These are phyloP conservation scores for Cryptoprocta ferox DNA, from an alignment of 2,797 vertebrate genomes.

Conservation along the genomic window DNA sequence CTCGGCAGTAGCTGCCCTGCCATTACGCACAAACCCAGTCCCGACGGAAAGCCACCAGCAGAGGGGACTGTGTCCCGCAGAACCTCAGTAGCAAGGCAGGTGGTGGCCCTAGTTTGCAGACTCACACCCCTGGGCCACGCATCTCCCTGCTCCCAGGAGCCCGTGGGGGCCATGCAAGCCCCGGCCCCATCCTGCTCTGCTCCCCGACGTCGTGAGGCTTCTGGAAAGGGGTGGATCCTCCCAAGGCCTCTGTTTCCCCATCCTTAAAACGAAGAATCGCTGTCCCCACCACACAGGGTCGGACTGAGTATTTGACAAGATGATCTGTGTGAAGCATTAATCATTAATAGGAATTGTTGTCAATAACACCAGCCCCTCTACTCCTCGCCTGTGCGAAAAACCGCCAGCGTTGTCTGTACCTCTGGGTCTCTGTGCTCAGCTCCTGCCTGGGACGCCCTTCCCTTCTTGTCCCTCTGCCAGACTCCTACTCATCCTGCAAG, in stretches of 20 bases:
- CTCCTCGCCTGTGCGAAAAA: background rate
- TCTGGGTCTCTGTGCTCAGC: background rate
- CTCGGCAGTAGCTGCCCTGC: background rate
- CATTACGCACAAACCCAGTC: accelerated
- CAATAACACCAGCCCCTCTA: accelerated
- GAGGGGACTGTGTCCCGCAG: background rate
- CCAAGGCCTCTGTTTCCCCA: background rate
- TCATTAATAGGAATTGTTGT: accelerated
- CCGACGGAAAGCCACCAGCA: accelerated
- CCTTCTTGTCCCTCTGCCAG: background rate
- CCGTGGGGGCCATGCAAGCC: too few relatives aligned
- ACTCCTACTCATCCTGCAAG: constrained; percentile 53
- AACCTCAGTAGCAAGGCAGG: background rate
- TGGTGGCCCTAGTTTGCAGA: background rate
- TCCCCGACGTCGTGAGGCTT: accelerated
- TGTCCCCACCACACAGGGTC: accelerated
- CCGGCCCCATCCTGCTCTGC: background rate
- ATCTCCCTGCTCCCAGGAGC: background rate
- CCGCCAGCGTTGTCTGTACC: accelerated
- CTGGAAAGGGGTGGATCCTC: background rate
- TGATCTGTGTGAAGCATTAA: accelerated
- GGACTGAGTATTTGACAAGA: accelerated
- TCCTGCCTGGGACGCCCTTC: background rate
- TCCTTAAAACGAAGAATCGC: background rate
- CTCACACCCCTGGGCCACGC: background rate